Evolutionary conservation across 2,113 vertebrate genomes (phyloP).

Genomic region (Lontra canadensis): DNA sequence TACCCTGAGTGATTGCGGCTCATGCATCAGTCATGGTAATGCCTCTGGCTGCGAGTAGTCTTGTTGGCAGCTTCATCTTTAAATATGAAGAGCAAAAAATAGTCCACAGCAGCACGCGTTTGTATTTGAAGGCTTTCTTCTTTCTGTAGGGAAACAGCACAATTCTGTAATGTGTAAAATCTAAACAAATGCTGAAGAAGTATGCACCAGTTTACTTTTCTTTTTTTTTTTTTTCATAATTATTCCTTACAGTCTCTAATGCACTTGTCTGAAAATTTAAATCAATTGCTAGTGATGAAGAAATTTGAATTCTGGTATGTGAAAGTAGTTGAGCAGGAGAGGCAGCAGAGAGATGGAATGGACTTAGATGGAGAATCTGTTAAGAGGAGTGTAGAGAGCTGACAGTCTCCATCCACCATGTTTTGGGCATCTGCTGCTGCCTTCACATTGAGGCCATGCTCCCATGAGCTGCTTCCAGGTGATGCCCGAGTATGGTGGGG

Average conservation of each 20-base stretch:
- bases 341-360: neutral
- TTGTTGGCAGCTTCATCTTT: neutral
- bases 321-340: neutral
- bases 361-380: neutral
- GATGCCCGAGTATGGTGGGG: neutral
- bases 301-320: neutral
- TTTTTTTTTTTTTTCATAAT: neutral
- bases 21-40: neutral
- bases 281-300: neutral
- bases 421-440: too few relatives aligned
- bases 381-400: neutral
- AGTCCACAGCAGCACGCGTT: neutral
- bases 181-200: neutral
- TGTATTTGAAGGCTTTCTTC: neutral
- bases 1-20: neutral
- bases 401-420: neutral
- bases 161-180: neutral
- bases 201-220: neutral
- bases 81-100: constrained; percentile 26
- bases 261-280: neutral
- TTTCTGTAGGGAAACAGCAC: neutral
- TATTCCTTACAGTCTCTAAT: neutral
- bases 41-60: neutral
- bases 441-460: neutral
- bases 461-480: neutral